Conservation (phyloP, 1,140 invertebrate genomes). For the Chelonus insularis region DNA sequence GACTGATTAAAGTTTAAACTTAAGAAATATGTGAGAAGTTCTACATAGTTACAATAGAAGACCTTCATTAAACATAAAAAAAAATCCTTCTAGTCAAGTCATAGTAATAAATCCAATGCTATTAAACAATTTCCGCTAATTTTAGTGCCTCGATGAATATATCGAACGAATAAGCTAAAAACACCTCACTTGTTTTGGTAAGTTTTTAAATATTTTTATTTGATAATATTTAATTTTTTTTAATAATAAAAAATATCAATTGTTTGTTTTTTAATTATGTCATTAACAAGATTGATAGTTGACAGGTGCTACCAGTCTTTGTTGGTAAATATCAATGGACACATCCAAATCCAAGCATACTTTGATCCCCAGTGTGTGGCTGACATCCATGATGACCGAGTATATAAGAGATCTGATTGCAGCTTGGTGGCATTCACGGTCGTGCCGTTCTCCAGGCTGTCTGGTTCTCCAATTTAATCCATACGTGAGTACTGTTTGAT, state of each 20-base stretch:
- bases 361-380: neutral
- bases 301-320: conserved; percentile 1
- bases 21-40: conserved; percentile 9
- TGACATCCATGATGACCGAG: conserved; percentile 8
- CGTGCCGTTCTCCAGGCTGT: conserved; percentile 11
- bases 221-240: too few species aligned
- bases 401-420: conserved; percentile 13
- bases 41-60: neutral
- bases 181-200: too few species aligned
- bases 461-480: neutral
- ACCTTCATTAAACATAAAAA: neutral
- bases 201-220: too few species aligned
- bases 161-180: too few species aligned
- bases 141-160: neutral
- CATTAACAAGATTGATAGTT: conserved; percentile 10
- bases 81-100: neutral
- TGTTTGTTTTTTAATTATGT: too few species aligned
- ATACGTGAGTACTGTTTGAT: conserved; percentile 5
- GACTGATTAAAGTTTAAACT: neutral
- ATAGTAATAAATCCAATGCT: neutral
- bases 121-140: conserved; percentile 3
- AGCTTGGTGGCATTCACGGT: conserved; percentile 16
- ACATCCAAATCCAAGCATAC: neutral
- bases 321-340: neutral
- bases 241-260: too few species aligned